These are phyloP conservation scores for Caenorhabditis parvicauda DNA, from an alignment of 2,888 invertebrate genomes.

Conservation along the genomic window DNA sequence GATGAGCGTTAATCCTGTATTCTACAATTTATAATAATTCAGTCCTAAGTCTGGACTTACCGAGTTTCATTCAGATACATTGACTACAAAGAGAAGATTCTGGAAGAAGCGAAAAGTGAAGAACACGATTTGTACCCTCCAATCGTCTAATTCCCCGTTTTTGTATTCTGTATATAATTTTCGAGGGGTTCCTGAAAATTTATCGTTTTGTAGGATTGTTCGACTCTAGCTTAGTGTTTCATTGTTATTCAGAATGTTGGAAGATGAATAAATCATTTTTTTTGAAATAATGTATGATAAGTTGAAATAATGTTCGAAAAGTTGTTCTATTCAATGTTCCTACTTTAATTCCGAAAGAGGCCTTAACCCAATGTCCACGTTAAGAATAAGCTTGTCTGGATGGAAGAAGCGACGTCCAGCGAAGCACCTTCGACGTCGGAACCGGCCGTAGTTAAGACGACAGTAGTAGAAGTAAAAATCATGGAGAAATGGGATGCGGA, in stretches of 20 bases:
- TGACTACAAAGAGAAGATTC: slow-evolving; percentile 55
- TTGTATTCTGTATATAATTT: slow-evolving; percentile 8
- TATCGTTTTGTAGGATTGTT: background rate
- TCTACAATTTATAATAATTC: too few relatives aligned
- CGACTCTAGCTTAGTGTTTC: background rate
- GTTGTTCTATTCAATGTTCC: too few relatives aligned
- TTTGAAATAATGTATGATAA: background rate
- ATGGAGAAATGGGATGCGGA: too few relatives aligned
- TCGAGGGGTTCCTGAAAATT: background rate
- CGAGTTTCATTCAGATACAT: slow-evolving; percentile 41
- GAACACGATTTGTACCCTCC: slow-evolving; percentile 53
- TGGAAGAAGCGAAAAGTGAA: slow-evolving; percentile 54
- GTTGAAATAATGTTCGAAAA: background rate
- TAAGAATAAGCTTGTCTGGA: too few relatives aligned
- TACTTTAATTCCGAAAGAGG: too few relatives aligned
- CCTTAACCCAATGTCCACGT: too few relatives aligned
- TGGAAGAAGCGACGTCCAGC: too few relatives aligned
- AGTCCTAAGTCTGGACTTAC: too few relatives aligned
- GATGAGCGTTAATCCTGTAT: background rate
- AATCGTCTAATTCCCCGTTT: slow-evolving; percentile 42
- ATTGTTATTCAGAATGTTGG: background rate
- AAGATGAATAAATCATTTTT: background rate
- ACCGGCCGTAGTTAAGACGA: too few relatives aligned
- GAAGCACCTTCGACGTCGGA: too few relatives aligned
- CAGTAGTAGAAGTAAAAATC: too few relatives aligned